These are phyloP conservation scores for Drosophila limbata DNA, from an alignment of 2,888 invertebrate species.

Conservation along the genomic window DNA sequence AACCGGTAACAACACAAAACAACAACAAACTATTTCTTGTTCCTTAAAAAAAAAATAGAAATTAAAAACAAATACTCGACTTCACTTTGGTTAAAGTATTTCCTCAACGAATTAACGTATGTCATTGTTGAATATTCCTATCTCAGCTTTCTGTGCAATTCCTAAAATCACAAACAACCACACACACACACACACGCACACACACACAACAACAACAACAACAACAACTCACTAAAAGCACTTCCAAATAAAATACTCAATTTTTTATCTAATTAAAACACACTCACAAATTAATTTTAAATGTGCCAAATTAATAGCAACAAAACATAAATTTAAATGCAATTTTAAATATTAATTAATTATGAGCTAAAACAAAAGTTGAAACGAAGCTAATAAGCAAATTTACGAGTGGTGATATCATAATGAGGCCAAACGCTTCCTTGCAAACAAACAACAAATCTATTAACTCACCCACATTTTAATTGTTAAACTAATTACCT, in stretches of 20 bases:
- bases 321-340: slow-evolving; percentile 40
- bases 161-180: slow-evolving; percentile 64
- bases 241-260: slow-evolving; percentile 80
- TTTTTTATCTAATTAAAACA: slow-evolving; percentile 38
- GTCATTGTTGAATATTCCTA: slow-evolving; percentile 77
- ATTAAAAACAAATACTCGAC: slow-evolving; percentile 45
- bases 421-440: slow-evolving; percentile 80
- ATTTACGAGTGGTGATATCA: slow-evolving; percentile 75
- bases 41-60: slow-evolving; percentile 67
- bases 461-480: slow-evolving; percentile 49
- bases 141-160: slow-evolving; percentile 82
- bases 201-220: slow-evolving; percentile 24
- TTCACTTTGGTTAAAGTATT: slow-evolving; percentile 46
- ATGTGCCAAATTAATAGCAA: slow-evolving; percentile 71
- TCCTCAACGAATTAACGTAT: slow-evolving; percentile 55
- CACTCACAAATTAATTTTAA: slow-evolving; percentile 75
- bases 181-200: slow-evolving; percentile 30
- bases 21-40: slow-evolving; percentile 74
- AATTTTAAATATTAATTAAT: slow-evolving; percentile 38
- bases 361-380: slow-evolving; percentile 38
- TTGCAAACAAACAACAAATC: slow-evolving; percentile 39
- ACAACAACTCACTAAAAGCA: slow-evolving; percentile 56
- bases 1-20: slow-evolving; percentile 79
- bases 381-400: slow-evolving; percentile 75
- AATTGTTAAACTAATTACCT: slow-evolving; percentile 23